Evolutionary conservation across 2,888 invertebrate species (phyloP).

Genomic region (Leptothorax acervorum): DNA sequence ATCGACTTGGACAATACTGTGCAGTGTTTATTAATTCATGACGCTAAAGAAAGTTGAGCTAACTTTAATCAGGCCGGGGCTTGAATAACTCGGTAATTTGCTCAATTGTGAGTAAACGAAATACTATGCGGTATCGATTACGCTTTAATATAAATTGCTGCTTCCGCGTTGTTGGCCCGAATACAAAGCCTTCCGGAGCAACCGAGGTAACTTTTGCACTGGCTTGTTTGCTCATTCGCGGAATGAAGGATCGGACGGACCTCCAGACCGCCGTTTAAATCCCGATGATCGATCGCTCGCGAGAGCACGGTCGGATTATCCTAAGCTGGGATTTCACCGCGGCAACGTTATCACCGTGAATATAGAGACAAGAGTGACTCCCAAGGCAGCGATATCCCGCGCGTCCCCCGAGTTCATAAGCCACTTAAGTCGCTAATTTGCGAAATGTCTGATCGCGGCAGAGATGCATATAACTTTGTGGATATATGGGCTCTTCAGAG

Average conservation of each 20-base stretch:
- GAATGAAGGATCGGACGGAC: conserved; percentile 5
- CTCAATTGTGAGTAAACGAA: neutral
- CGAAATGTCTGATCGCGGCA: conserved; percentile 35
- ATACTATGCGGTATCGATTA: neutral
- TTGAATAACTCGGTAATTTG: neutral
- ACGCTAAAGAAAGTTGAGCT: neutral
- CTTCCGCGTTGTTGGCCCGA: neutral
- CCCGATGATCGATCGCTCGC: conserved; percentile 46
- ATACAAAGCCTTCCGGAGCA: neutral
- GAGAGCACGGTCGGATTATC: conserved; percentile 36
- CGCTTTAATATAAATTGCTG: neutral
- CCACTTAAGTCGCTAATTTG: conserved; percentile 58
- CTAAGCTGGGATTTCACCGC: conserved; percentile 44
- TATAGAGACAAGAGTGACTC: conserved; percentile 35
- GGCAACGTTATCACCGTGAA: conserved; percentile 45
- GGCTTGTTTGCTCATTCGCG: neutral
- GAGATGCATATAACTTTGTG: conserved; percentile 4
- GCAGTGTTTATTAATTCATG: conserved; percentile 13
- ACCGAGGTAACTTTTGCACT: neutral
- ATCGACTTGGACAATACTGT: neutral
- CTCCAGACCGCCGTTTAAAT: conserved; percentile 20
- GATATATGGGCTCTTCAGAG: neutral
- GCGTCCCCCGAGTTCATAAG: conserved; percentile 42
- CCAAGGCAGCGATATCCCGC: conserved; percentile 36
- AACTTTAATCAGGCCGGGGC: neutral